Percentiles rank a stretch among this genome's conserved stretches.
These are phyloP conservation scores for Luidia sarsii DNA, from an alignment of 53 echinoderm and acorn worm species.

Conservation along the genomic window DNA sequence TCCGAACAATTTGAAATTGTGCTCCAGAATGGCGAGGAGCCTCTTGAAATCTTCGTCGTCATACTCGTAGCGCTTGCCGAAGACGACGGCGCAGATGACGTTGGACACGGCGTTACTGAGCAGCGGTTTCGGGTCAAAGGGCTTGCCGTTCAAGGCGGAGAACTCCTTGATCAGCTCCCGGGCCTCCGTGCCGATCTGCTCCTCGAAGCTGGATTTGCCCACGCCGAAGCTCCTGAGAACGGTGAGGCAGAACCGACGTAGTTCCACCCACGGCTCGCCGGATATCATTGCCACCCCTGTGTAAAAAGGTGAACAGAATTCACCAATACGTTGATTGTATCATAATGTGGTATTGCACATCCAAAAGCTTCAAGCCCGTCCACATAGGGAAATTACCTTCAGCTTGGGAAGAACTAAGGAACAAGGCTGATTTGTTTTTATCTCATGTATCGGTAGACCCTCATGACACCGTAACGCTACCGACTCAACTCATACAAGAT, in stretches of 20 bases:
- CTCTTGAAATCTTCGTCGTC: conserved; percentile 10
- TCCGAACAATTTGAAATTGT: background rate
- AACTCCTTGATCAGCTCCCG: background rate
- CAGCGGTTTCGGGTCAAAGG: conserved; percentile 17
- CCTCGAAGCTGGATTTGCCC: background rate
- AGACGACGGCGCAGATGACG: conserved; percentile 45
- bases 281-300: background rate
- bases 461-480: too few relatives aligned
- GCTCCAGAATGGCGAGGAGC: background rate
- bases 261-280: background rate
- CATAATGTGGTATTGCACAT: too few relatives aligned
- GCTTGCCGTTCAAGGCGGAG: background rate
- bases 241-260: conserved; percentile 7
- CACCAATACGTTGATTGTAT: too few relatives aligned
- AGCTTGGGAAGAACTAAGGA: too few relatives aligned
- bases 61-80: conserved; percentile 51
- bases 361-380: too few relatives aligned
- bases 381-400: too few relatives aligned
- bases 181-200: background rate
- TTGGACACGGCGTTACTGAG: conserved; percentile 44
- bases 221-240: background rate
- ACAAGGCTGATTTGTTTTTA: too few relatives aligned
- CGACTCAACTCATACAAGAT: too few relatives aligned
- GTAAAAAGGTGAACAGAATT: background rate
- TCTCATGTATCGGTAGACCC: too few relatives aligned